Evolutionary conservation across 1,140 invertebrate genomes (phyloP), one percentile per base, ranked within the genome.

Genomic region (Drosophila quadrilineata): DNA sequence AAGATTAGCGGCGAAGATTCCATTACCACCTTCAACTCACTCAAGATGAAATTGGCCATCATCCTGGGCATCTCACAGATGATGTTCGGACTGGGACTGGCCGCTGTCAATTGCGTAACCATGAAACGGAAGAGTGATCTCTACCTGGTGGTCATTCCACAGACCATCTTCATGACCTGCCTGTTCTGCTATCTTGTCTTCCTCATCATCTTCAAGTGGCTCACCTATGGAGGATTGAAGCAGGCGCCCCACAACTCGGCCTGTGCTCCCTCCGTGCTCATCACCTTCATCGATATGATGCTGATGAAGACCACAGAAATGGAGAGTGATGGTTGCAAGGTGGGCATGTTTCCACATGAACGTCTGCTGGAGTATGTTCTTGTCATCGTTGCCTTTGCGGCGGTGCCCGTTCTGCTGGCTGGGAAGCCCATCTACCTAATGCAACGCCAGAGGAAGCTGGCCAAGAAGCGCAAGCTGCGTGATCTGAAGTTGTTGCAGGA

Each of bases 41-140:
- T 96, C 90, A 99, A 99, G 92, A 99, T 99, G 98, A 99, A 99
- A 89, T 90, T 98, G 40, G 99, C 98, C 12, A 96, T 99, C 57
- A 97, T 99, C 64, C 93, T 99, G 88, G 98, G 98, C 29, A 96
- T 99, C 0, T 74, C 93, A 40, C 98, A 99, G 88, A 99, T 99
- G 98, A 93, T 97, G 53, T 99, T 99, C 90, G 98, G 98, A 28
- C 94, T 99, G 1, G 91, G 92, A 58, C 92, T 99, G 57, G 95
- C 95, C 69, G 93, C 98, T n/a, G 91, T 95, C 36, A 99, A 99
- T 91, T 96, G 97, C 90, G 89, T 94, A 93, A 96, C 93, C 89
- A 96, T 96, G 91, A 92, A 93, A 53, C 93, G 93, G 64, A 92
- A 91, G 28, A 90, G 94, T n/a, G 96, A 95, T 84, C 94, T 99